Evolutionary conservation across 2,888 invertebrate species (phyloP).

Genomic region (Drosophila leonis): DNA sequence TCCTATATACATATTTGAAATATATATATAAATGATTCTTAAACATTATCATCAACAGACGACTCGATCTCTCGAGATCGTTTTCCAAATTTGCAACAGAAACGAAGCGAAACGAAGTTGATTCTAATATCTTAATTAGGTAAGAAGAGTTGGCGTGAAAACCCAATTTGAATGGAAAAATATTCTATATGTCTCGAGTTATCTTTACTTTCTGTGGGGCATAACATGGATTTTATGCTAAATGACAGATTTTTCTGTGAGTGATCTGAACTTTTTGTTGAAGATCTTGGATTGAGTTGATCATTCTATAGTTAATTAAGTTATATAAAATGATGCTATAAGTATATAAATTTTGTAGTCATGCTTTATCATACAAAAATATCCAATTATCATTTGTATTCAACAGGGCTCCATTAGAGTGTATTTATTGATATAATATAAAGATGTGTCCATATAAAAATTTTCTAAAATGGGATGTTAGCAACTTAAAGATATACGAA

Average conservation of each 20-base stretch:
- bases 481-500: slow-evolving; percentile 57
- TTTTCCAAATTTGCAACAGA: neutral
- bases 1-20: slow-evolving; percentile 1
- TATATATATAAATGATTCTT: neutral
- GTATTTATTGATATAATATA: slow-evolving; percentile 10
- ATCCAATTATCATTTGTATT: neutral
- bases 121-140: neutral
- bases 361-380: neutral
- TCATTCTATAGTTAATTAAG: too few relatives aligned
- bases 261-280: neutral
- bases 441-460: slow-evolving; percentile 5
- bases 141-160: neutral
- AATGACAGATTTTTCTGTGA: neutral
- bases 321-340: neutral
- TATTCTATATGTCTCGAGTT: neutral
- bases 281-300: neutral
- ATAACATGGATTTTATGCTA: neutral
- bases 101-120: neutral
- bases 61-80: slow-evolving; percentile 10
- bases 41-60: slow-evolving; percentile 5
- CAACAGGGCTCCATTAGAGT: slow-evolving; percentile 20
- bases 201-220: neutral
- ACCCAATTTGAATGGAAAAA: neutral
- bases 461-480: slow-evolving; percentile 36
- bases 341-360: neutral